Evolutionary conservation across 2,888 invertebrate genomes (phyloP).

Genomic region (Abscondita cerata): DNA sequence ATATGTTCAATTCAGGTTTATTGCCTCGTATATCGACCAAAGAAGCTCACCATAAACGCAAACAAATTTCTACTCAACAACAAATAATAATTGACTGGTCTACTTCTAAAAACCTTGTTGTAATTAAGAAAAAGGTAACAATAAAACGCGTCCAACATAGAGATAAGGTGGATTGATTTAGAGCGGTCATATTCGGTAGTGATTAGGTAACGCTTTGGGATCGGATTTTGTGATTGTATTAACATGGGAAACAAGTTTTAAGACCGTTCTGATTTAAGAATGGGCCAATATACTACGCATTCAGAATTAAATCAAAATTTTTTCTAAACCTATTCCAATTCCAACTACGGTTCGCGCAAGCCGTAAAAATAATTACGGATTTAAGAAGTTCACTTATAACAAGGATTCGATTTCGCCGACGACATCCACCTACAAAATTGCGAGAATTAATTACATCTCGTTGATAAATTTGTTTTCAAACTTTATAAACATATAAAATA

Average conservation of each 20-base stretch:
- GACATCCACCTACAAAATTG: not conserved
- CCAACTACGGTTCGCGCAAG: too few relatives aligned
- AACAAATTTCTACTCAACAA: not conserved
- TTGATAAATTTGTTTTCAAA: not conserved
- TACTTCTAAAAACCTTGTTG: slow-evolving; percentile 49
- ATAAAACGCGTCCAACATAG: slow-evolving; percentile 54
- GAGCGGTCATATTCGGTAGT: slow-evolving; percentile 52
- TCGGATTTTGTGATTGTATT: slow-evolving; percentile 27
- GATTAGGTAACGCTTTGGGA: slow-evolving; percentile 49
- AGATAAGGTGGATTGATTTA: slow-evolving; percentile 56
- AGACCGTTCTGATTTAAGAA: slow-evolving; percentile 13
- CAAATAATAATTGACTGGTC: slow-evolving; percentile 34
- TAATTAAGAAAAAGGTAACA: slow-evolving; percentile 57
- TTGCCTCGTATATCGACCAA: slow-evolving; percentile 46
- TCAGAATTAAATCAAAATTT: too few relatives aligned
- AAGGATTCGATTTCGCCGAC: not conserved
- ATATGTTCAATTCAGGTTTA: slow-evolving; percentile 53
- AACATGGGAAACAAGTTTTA: slow-evolving; percentile 31
- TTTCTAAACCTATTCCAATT: too few relatives aligned
- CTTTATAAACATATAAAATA: not conserved
- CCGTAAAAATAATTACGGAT: too few relatives aligned
- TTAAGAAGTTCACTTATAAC: too few relatives aligned
- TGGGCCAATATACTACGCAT: slow-evolving; percentile 18
- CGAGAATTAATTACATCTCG: not conserved
- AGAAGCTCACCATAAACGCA: slow-evolving; percentile 37